Evolutionary conservation across 2,797 vertebrate genomes (phyloP).

Genomic region (Rallus crepitans): DNA sequence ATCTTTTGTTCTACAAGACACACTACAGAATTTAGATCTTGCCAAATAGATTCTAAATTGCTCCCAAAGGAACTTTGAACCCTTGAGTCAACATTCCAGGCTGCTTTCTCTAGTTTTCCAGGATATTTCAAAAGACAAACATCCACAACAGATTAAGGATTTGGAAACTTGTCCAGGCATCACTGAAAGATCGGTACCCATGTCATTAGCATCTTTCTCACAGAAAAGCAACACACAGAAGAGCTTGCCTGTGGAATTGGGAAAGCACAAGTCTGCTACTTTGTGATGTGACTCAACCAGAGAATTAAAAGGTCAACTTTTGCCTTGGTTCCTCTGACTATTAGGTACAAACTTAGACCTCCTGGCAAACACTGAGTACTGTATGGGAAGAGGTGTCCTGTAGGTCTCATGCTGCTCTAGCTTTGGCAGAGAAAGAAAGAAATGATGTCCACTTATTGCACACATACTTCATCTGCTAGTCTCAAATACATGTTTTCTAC

Average conservation of each 20-base stretch:
- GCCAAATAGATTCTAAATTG: background rate
- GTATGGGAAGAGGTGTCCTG: accelerated
- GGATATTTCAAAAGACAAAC: background rate
- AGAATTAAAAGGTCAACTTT: background rate
- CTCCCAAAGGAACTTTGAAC: no score
- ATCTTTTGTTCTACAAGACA: background rate
- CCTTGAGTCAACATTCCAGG: background rate
- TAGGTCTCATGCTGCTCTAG: background rate
- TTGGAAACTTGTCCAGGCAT: background rate
- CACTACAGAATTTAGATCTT: background rate
- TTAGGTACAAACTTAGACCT: accelerated
- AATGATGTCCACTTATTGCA: background rate
- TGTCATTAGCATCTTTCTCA: background rate
- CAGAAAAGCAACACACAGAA: background rate
- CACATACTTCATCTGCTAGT: background rate
- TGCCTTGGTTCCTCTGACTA: background rate
- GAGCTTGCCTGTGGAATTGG: background rate
- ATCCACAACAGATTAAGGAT: background rate
- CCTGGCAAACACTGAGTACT: accelerated
- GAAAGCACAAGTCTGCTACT: background rate
- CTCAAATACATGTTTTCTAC: background rate
- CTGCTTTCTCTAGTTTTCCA: background rate
- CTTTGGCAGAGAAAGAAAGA: background rate
- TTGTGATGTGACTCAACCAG: background rate
- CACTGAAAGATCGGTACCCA: background rate